These are phyloP conservation scores for Oegoconia quadripuncta DNA, from an alignment of 2,888 invertebrate species.

Conservation along the genomic window DNA sequence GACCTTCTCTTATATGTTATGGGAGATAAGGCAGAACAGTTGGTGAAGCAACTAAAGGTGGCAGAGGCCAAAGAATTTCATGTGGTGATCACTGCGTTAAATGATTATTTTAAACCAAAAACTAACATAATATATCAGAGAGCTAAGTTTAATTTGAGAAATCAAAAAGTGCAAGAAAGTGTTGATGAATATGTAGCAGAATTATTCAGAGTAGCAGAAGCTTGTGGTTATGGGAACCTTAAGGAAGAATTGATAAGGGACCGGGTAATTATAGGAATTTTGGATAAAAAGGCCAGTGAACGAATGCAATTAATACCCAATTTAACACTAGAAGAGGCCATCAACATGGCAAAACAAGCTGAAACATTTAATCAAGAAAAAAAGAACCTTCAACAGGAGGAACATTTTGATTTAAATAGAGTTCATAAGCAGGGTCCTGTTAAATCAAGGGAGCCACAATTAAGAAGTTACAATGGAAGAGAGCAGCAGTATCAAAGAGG, in stretches of 20 bases:
- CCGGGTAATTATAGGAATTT: not conserved
- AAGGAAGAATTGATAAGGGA: constrained; percentile 2
- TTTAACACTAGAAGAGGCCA: too few species aligned
- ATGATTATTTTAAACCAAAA: not conserved
- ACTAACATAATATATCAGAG: not conserved
- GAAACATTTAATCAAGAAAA: not conserved
- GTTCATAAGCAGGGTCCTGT: not conserved
- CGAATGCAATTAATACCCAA: not conserved
- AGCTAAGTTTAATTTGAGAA: not conserved
- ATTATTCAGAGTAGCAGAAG: not conserved
- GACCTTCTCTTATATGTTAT: constrained; percentile 1
- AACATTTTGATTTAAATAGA: not conserved
- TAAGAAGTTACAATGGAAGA: not conserved
- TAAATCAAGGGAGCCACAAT: not conserved
- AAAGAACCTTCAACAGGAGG: too few species aligned
- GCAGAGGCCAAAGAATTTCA: too few species aligned
- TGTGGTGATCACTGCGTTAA: not conserved
- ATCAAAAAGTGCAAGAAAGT: not conserved
- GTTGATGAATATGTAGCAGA: not conserved
- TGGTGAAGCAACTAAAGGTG: too few species aligned
- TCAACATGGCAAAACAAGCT: not conserved
- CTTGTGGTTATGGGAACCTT: not conserved
- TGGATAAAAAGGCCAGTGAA: not conserved
- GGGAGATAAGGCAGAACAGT: too few species aligned
- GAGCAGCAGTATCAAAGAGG: too few species aligned